phyloP scores from a whole-genome alignment of 2,888 invertebrate species.

The Thecophora atra region DNA sequence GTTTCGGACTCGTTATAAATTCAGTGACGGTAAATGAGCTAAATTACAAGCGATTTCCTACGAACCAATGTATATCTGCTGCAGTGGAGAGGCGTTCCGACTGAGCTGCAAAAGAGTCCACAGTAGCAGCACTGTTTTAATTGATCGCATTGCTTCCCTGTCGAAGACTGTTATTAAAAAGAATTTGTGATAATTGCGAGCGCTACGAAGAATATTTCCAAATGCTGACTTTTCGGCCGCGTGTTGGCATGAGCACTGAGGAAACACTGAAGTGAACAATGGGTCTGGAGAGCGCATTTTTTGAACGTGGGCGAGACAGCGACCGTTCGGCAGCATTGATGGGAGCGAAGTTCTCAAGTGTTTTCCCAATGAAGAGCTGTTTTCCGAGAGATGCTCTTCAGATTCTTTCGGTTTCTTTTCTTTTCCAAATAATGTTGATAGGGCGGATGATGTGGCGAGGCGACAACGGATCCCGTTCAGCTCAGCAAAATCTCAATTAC shows the following conservation, averaged over 20 bases:
- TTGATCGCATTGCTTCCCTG: not conserved
- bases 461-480: not conserved
- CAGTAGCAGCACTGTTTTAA: not conserved
- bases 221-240: not conserved
- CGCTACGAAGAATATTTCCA: not conserved
- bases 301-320: not conserved
- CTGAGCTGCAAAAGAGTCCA: not conserved
- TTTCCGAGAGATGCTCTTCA: not conserved
- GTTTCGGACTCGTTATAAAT: not conserved
- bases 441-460: not conserved
- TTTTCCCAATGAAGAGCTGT: not conserved
- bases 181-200: not conserved
- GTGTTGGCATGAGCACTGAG: not conserved
- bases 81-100: slow-evolving; percentile 42
- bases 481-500: not conserved
- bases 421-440: not conserved
- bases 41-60: not conserved
- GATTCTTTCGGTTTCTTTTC: not conserved
- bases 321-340: not conserved
- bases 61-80: slow-evolving; percentile 57
- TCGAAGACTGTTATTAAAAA: not conserved
- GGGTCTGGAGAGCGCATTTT: not conserved
- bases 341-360: not conserved
- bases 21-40: not conserved
- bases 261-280: not conserved